Percentiles rank a stretch among this genome's conserved stretches.
phyloP scores from a whole-genome alignment of 1,140 invertebrate genomes.

The silkworm (Bombyx mori) region DNA sequence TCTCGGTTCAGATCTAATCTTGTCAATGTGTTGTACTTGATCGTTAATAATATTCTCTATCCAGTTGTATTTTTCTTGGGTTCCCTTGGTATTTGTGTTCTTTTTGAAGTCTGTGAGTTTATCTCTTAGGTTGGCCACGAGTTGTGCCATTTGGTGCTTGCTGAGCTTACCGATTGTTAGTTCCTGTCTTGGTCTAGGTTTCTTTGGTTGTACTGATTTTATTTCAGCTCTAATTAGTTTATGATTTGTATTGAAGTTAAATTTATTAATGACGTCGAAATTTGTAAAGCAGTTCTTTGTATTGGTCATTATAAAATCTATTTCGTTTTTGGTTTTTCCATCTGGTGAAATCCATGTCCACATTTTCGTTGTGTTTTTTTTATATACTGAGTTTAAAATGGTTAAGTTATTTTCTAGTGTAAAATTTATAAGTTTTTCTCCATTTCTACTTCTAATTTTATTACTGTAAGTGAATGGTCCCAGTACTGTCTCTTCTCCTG shows the following conservation, averaged over 20 bases:
- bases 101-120: constrained; percentile 12
- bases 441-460: constrained; percentile 12
- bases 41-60: constrained; percentile 19
- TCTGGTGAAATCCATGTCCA: constrained; percentile 15
- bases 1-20: background rate
- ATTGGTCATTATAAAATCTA: constrained; percentile 25
- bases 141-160: constrained; percentile 15
- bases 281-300: constrained; percentile 15
- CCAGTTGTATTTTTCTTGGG: constrained; percentile 22
- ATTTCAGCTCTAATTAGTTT: constrained; percentile 19
- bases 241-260: constrained; percentile 24
- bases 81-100: constrained; percentile 8
- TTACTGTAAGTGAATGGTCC: constrained; percentile 9
- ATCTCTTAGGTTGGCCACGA: constrained; percentile 5
- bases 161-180: constrained; percentile 9
- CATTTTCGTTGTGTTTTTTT: constrained; percentile 9
- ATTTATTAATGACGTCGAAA: constrained; percentile 13
- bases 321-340: constrained; percentile 21
- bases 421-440: constrained; percentile 10
- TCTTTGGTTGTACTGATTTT: constrained; percentile 12
- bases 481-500: constrained; percentile 7
- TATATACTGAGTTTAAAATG: constrained; percentile 9
- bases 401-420: constrained; percentile 8
- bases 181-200: constrained; percentile 20
- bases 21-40: constrained; percentile 3